Evolutionary conservation across 2,888 invertebrate genomes (phyloP).

Genomic region (Diaprepes abbreviatus): DNA sequence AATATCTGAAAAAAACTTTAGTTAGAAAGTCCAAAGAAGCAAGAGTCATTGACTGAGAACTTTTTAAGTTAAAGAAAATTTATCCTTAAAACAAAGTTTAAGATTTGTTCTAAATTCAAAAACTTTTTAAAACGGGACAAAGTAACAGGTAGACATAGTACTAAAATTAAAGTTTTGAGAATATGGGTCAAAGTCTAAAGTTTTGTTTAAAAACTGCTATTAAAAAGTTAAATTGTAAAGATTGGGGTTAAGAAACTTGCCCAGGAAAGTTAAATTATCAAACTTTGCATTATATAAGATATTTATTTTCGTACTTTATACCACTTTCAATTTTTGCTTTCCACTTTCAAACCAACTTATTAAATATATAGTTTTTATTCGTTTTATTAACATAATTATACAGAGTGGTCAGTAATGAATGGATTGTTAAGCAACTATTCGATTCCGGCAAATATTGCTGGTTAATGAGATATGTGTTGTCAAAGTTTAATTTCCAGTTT

Average conservation of each 20-base stretch:
- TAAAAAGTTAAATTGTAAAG: slow-evolving; percentile 60
- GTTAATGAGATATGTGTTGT: no score
- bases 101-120: slow-evolving; percentile 50
- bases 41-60: slow-evolving; percentile 41
- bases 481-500: no score
- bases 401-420: no score
- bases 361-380: no score
- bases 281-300: slow-evolving; percentile 59
- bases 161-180: slow-evolving; percentile 57
- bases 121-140: slow-evolving; percentile 48
- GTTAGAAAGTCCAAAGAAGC: slow-evolving; percentile 31
- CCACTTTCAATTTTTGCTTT: slow-evolving; percentile 45
- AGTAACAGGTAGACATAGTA: slow-evolving; percentile 53
- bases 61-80: slow-evolving; percentile 43
- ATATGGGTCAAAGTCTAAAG: slow-evolving; percentile 60
- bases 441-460: no score
- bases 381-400: no score
- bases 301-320: slow-evolving; percentile 55
- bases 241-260: slow-evolving; percentile 58
- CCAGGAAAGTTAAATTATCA: slow-evolving; percentile 59
- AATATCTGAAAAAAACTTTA: slow-evolving; percentile 10
- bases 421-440: no score
- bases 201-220: slow-evolving; percentile 61
- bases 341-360: no score
- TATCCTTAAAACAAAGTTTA: slow-evolving; percentile 49